Evolutionary conservation across 2,888 invertebrate species (phyloP), one percentile per base, ranked within the genome.

Genomic region (Gastracanthus pulcherrimus): DNA sequence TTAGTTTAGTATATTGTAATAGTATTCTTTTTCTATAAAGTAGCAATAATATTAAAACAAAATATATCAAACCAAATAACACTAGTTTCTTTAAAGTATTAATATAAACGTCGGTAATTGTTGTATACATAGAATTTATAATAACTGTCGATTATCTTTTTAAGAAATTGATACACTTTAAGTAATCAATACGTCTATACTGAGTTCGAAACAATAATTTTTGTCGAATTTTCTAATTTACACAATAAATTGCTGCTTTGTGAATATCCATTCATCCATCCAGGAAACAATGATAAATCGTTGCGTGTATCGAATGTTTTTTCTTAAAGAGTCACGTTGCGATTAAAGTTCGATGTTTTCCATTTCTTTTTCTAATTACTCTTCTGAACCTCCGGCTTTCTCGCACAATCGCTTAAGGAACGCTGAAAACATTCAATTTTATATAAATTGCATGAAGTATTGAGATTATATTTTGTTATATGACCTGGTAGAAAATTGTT

Each of bases 371-470:
- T 60, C n/a, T 45, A 31, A n/a, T 66, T 71, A 72, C 7, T 77
- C 74, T 34, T 81, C 83, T 26, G 82, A n/a, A n/a, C n/a, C 87
- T 29, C 84, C 70, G 55, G 88, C 90, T 92, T 94, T 94, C 89
- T 95, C 95, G 92, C 96, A 96, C 95, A 98, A 95, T 94, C 95
- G 95, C 93, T 95, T 95, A 92, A 97, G 95, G 94, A 98, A 98
- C 86, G 89, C 91, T 92, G 88, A 72, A 23, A 70, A 11, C 6
- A 19, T 38, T 58, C 2, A 29, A 11, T 48, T 19, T 67, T n/a
- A n/a, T n/a, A n/a, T n/a, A n/a, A n/a, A n/a, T n/a, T n/a, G n/a
- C n/a, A n/a, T n/a, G n/a, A n/a, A n/a, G n/a, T n/a, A n/a, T n/a
- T n/a, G n/a, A n/a, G n/a, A n/a, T n/a, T n/a, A n/a, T n/a, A n/a